These are phyloP conservation scores for Quadroppia sp. DNA, from an alignment of 2,888 invertebrate genomes.

Conservation along the genomic window DNA sequence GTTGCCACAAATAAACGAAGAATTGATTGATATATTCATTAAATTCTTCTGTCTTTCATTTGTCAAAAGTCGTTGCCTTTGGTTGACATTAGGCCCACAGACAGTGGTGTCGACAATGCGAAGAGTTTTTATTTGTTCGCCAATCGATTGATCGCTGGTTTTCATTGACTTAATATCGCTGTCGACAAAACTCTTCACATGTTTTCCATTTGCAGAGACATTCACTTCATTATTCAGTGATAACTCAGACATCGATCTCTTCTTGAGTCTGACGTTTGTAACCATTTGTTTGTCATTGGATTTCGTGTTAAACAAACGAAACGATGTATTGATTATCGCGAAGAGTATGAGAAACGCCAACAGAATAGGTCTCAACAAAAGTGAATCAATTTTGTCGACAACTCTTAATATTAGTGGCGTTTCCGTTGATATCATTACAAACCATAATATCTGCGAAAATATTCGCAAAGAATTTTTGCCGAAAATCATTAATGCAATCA, in stretches of 20 bases:
- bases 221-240: not conserved
- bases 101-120: not conserved
- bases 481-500: not conserved
- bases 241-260: not conserved
- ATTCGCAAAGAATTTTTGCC: not conserved
- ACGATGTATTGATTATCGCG: not conserved
- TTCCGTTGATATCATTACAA: not conserved
- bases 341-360: not conserved
- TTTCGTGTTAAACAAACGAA: conserved; percentile 2
- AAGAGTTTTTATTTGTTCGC: conserved; percentile 19
- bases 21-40: not conserved
- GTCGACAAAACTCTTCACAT: not conserved
- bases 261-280: not conserved
- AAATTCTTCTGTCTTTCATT: not conserved
- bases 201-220: not conserved
- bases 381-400: not conserved
- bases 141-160: not conserved
- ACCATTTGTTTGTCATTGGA: not conserved
- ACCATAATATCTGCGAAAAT: conserved; percentile 2
- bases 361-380: not conserved
- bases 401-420: not conserved
- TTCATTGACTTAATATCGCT: not conserved
- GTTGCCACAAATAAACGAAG: not conserved
- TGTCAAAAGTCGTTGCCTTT: not conserved
- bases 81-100: not conserved